Base-by-base conservation (phyloP, 2,113 vertebrate species). In the Corapipo altera region DNA sequence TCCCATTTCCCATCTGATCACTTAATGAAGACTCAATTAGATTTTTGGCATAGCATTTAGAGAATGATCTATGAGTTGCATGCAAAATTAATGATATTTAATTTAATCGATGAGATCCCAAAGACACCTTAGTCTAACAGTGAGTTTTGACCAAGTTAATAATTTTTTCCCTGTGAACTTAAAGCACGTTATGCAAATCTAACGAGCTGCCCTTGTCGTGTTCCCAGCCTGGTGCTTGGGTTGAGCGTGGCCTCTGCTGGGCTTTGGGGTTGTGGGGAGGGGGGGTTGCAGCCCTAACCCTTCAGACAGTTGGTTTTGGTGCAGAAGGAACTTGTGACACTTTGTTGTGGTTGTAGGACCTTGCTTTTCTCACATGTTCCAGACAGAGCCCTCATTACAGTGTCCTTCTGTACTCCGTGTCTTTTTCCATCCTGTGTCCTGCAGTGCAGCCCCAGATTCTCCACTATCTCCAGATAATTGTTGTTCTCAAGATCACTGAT, bases 11-110 rank as follows among this genome's bases (percentile, higher is more conserved):
- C 55, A 43, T 88, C 82, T 84, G 59, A 91, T 91, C 59, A 13
- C 82, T 85, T 96, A 62, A 91, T 75, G 86, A 96, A 96, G 93
- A 89, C 91, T 93, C 77, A 94, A 44, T 96, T 95, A 86, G 54
- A 37, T 69, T 94, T 95, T 74, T 96, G 95, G 83, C 90, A 17
- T 69, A 91, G 76, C 32, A 49, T 89, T 96, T 90, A 91, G 91
- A 44, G 89, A 88, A 70, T 91, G 93, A 94, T 95, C 49, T 81
- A 95, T 6, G 73, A 86, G 54, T 81, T 89, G 76, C 72, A 81
- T 90, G 39, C 80, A 92, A 75, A 95, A 92, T 94, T 97, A 94
- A 96, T 93, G 89, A 22, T 80, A 71, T 75, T 92, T 90, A 86
- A 95, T 94, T 92, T 91, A 96, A 93, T 96, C 4, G 2, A 77